These are phyloP conservation scores for Sebastes elongatus DNA, from an alignment of 2,797 vertebrate species.

Conservation along the genomic window DNA sequence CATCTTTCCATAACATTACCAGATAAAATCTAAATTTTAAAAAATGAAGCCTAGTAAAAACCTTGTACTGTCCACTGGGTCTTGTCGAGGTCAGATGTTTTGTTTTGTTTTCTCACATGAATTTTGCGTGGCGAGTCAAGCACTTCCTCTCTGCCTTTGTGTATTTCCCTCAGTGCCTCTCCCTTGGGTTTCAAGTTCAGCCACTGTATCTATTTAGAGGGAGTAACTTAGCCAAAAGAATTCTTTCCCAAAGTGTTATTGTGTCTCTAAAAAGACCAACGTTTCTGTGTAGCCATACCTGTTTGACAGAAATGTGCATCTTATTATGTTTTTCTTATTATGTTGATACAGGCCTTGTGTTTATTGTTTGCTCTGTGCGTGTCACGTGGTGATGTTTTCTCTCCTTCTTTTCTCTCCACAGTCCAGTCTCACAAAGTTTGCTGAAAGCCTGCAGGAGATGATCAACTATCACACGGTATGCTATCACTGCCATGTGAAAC, in stretches of 20 bases:
- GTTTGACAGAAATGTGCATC: background rate
- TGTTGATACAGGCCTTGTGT: background rate
- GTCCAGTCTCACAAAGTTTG: slow-evolving; percentile 94
- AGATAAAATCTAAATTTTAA: background rate
- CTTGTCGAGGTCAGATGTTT: slow-evolving; percentile 41
- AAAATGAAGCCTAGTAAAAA: background rate
- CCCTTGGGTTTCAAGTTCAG: slow-evolving; percentile 52
- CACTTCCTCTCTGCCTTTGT: slow-evolving; percentile 57
- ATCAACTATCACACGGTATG: slow-evolving; percentile 97
- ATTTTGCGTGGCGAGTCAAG: slow-evolving; percentile 27
- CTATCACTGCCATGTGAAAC: slow-evolving; percentile 51
- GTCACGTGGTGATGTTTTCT: background rate
- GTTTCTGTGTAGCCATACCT: slow-evolving; percentile 4
- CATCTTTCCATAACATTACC: background rate
- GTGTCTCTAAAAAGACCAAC: slow-evolving; percentile 15
- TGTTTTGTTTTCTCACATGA: slow-evolving; percentile 48
- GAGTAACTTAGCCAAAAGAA: slow-evolving; percentile 35
- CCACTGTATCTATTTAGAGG: slow-evolving; percentile 40
- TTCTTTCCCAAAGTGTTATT: slow-evolving; percentile 42
- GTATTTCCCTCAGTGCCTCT: slow-evolving; percentile 38
- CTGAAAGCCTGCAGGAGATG: slow-evolving; percentile 97
- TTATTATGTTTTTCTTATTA: background rate
- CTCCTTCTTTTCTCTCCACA: slow-evolving; percentile 67
- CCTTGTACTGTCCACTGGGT: slow-evolving; percentile 9
- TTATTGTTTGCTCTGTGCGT: background rate